Evolutionary conservation across 2,797 vertebrate genomes (phyloP).

Genomic region (Melanotaenia boesemani): DNA sequence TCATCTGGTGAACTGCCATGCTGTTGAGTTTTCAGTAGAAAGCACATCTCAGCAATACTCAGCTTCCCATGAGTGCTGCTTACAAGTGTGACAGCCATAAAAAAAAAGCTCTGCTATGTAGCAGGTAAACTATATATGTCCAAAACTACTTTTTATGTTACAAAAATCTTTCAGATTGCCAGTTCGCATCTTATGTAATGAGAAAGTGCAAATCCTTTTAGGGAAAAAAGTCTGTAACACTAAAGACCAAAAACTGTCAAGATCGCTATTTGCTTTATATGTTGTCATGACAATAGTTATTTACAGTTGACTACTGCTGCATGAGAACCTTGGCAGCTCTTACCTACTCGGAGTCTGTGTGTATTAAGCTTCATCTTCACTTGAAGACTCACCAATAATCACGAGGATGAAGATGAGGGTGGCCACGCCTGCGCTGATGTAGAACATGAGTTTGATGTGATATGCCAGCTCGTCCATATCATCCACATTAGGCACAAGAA

Average conservation of each 20-base stretch:
- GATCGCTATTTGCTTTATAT: constrained; percentile 6
- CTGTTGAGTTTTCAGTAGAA: constrained; percentile 35
- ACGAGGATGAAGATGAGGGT: constrained; percentile 92
- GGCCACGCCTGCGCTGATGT: constrained; percentile 89
- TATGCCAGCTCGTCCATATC: constrained; percentile 85
- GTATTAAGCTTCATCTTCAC: neutral
- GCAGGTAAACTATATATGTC: neutral
- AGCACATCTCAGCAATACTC: constrained; percentile 36
- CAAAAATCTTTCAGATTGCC: constrained; percentile 1
- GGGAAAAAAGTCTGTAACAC: neutral
- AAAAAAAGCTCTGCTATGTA: neutral
- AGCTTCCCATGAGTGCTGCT: constrained; percentile 14
- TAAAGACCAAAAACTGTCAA: constrained; percentile 34
- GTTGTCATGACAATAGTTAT: constrained; percentile 11
- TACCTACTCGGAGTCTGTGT: neutral
- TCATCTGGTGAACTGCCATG: constrained; percentile 39
- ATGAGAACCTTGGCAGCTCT: constrained; percentile 9
- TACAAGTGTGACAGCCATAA: constrained; percentile 11
- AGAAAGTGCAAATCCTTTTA: neutral
- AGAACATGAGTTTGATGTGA: constrained; percentile 95
- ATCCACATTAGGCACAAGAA: constrained; percentile 91
- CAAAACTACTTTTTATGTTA: neutral
- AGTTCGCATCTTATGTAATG: constrained; percentile 9
- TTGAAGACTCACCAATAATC: constrained; percentile 87
- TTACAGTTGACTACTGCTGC: constrained; percentile 6